Evolutionary conservation across 1,140 invertebrate genomes (phyloP).

Genomic region (Chrysopa pallens): DNA sequence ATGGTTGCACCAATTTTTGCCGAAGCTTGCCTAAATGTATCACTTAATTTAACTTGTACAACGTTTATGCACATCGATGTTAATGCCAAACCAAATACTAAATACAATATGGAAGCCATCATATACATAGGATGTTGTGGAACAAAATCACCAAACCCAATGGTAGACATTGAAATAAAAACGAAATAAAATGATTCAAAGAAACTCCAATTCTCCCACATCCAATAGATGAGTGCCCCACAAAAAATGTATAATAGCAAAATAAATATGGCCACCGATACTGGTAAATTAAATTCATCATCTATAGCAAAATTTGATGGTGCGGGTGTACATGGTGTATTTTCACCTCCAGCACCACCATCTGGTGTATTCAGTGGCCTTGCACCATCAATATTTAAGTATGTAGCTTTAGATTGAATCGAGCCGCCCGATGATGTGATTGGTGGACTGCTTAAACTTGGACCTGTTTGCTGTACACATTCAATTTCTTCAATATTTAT

Average conservation of each 20-base stretch:
- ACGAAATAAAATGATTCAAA: slow-evolving; percentile 88
- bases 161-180: slow-evolving; percentile 87
- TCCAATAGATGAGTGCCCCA: slow-evolving; percentile 58
- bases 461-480: slow-evolving; percentile 15
- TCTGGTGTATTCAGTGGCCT: slow-evolving; percentile 8
- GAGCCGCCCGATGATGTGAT: slow-evolving; percentile 21
- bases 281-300: slow-evolving; percentile 85
- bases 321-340: slow-evolving; percentile 50
- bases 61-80: slow-evolving; percentile 97
- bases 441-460: background rate
- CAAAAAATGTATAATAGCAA: slow-evolving; percentile 69
- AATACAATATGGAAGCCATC: slow-evolving; percentile 81
- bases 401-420: slow-evolving; percentile 4
- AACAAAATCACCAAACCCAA: slow-evolving; percentile 81
- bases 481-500: slow-evolving; percentile 35
- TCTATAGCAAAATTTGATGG: slow-evolving; percentile 53
- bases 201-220: slow-evolving; percentile 67
- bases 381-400: background rate
- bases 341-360: slow-evolving; percentile 19
- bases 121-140: slow-evolving; percentile 78
- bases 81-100: slow-evolving; percentile 83
- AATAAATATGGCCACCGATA: slow-evolving; percentile 66
- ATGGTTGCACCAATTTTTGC: slow-evolving; percentile 74
- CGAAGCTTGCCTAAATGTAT: slow-evolving; percentile 69
- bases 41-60: slow-evolving; percentile 69